These are phyloP conservation scores for Bambusicola thoracicus DNA, from an alignment of 2,113 vertebrate genomes.

Conservation along the genomic window DNA sequence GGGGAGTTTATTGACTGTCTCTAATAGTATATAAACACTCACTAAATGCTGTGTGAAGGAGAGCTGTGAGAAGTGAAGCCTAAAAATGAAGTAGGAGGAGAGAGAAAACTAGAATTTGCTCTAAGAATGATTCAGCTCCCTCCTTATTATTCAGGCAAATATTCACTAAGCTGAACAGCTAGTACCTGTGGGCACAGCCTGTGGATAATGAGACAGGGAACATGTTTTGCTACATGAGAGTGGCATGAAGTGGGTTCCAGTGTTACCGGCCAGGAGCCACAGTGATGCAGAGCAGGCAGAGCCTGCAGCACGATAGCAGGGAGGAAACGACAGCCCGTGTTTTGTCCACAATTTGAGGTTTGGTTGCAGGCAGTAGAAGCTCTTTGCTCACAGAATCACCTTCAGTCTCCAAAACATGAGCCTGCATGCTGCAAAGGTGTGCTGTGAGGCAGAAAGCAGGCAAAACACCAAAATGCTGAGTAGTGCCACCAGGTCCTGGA, in stretches of 20 bases:
- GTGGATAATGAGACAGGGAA: slow-evolving; percentile 49
- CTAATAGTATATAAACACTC: background rate
- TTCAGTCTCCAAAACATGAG: background rate
- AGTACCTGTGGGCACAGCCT: slow-evolving; percentile 38
- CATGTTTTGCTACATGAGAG: background rate
- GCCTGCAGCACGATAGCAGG: background rate
- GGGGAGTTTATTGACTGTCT: background rate
- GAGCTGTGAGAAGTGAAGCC: background rate
- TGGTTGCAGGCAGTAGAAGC: background rate
- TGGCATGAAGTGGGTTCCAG: background rate
- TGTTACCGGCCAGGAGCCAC: accelerated
- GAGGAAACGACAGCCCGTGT: background rate
- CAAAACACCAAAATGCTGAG: background rate
- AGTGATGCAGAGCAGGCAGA: background rate
- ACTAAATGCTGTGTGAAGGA: background rate
- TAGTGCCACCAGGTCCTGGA: background rate
- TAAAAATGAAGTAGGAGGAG: slow-evolving; percentile 14
- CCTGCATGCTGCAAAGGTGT: background rate
- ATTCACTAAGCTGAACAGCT: slow-evolving; percentile 29
- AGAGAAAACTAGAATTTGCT: slow-evolving; percentile 49
- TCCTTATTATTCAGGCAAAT: slow-evolving; percentile 64
- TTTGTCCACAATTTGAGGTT: background rate
- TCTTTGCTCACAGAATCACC: background rate
- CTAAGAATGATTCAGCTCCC: slow-evolving; percentile 71
- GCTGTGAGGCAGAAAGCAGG: background rate